phyloP scores from a whole-genome alignment of 2,797 vertebrate species.

The Sparus aurata region DNA sequence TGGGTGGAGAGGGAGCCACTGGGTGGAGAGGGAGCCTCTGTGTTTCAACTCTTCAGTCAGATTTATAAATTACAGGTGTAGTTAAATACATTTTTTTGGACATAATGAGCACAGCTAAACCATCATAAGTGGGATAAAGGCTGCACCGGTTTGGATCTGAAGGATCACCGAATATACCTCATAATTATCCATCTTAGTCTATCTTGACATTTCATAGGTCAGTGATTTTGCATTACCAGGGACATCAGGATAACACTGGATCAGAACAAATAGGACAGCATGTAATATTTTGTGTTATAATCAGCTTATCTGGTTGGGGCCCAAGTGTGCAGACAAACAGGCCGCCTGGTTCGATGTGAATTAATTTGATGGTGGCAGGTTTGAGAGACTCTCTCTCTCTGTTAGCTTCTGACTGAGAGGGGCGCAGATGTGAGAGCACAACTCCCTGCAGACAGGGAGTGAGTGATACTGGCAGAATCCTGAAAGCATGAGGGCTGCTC shows the following conservation, averaged over 20 bases:
- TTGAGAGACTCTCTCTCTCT: slow-evolving; percentile 59
- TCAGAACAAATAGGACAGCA: slow-evolving; percentile 82
- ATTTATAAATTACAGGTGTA: slow-evolving; percentile 33
- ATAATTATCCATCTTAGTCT: slow-evolving; percentile 74
- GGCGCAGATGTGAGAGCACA: slow-evolving; percentile 61
- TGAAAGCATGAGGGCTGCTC: slow-evolving; percentile 47
- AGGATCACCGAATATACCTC: slow-evolving; percentile 21
- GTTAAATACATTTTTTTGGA: slow-evolving; percentile 28
- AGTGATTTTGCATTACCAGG: slow-evolving; percentile 70
- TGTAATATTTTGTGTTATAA: slow-evolving; percentile 82
- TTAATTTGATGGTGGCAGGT: slow-evolving; percentile 75
- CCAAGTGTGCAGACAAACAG: slow-evolving; percentile 78
- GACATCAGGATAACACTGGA: slow-evolving; percentile 77
- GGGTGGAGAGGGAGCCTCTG: slow-evolving; percentile 9
- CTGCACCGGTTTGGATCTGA: slow-evolving; percentile 32
- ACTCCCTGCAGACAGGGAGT: slow-evolving; percentile 36
- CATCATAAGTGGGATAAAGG: slow-evolving; percentile 7
- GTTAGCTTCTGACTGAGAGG: slow-evolving; percentile 53
- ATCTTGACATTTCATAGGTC: slow-evolving; percentile 76
- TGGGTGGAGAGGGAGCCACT: slow-evolving; percentile 13
- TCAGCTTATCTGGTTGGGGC: slow-evolving; percentile 81
- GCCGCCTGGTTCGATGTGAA: slow-evolving; percentile 72
- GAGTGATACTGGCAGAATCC: slow-evolving; percentile 58
- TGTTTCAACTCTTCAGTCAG: slow-evolving; percentile 17
- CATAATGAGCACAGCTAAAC: slow-evolving; percentile 32